Evolutionary conservation across 2,113 vertebrate genomes (phyloP).

Genomic region (Setophaga coronata): DNA sequence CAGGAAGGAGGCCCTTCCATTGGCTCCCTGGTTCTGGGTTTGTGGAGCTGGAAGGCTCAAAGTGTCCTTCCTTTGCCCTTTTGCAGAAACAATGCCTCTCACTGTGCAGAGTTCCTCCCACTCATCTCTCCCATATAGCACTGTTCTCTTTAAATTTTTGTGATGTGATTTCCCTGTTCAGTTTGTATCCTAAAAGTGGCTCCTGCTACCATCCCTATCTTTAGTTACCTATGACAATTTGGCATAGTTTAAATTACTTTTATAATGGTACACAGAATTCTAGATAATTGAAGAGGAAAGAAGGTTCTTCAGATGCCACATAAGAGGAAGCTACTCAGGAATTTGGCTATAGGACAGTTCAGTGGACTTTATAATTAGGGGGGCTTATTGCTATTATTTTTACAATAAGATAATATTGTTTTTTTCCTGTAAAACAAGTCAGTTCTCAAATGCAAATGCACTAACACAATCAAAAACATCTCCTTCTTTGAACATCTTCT

Average conservation of each 20-base stretch:
- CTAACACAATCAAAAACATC: background rate
- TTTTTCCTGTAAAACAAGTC: background rate
- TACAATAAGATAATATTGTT: background rate
- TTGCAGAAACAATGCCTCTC: background rate
- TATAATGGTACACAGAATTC: background rate
- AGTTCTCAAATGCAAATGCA: background rate
- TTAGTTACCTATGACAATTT: background rate
- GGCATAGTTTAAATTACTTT: background rate
- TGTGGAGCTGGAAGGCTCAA: background rate
- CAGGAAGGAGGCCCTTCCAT: background rate
- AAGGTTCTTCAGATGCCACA: background rate
- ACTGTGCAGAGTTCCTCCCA: background rate
- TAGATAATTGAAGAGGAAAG: background rate
- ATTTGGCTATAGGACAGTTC: background rate
- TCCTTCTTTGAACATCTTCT: background rate
- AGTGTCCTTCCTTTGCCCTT: background rate
- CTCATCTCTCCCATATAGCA: background rate
- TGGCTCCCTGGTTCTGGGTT: background rate
- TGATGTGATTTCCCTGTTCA: background rate
- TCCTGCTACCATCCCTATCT: background rate
- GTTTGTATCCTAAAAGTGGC: background rate
- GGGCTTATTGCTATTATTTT: background rate
- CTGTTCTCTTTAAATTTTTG: background rate
- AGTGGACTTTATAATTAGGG: background rate
- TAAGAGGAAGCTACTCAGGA: background rate